phyloP scores from a whole-genome alignment of 2,888 invertebrate genomes.

The Uropetala carovei region DNA sequence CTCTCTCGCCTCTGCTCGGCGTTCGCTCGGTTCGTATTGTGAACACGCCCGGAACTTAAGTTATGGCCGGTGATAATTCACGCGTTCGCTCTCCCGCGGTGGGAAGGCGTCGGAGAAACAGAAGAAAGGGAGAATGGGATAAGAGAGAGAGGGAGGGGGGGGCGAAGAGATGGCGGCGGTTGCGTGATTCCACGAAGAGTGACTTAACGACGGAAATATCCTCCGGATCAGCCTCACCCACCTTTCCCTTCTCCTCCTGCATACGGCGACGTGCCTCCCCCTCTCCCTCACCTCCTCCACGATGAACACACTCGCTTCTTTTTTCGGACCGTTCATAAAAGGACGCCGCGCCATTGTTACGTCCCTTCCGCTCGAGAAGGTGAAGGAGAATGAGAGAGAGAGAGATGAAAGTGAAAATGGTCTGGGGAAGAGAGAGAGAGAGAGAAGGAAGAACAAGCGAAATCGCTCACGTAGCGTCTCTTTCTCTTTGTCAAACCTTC shows the following conservation, averaged over 20 bases:
- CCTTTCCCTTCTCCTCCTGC: neutral
- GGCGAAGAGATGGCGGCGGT: slow-evolving; percentile 13
- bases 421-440: neutral
- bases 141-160: neutral
- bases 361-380: neutral
- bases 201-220: slow-evolving; percentile 56
- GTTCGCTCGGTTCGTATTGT: slow-evolving; percentile 45
- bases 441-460: neutral
- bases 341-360: neutral
- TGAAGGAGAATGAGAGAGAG: neutral
- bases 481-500: too few relatives aligned
- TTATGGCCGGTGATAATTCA: slow-evolving; percentile 62
- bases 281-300: neutral
- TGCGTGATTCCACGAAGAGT: slow-evolving; percentile 39
- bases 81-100: slow-evolving; percentile 28
- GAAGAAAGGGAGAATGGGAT: neutral
- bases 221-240: slow-evolving; percentile 22
- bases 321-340: neutral
- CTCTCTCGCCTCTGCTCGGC: neutral
- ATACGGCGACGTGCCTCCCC: too few relatives aligned
- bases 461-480: neutral
- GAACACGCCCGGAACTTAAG: slow-evolving; percentile 64
- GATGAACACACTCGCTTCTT: neutral
- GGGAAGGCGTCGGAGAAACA: neutral
- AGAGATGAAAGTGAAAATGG: neutral